A percentile compares a stretch with the other conserved stretches of the same genome.
Conservation (phyloP, 2,113 vertebrate genomes). For the Eulacestoma nigropectus region DNA sequence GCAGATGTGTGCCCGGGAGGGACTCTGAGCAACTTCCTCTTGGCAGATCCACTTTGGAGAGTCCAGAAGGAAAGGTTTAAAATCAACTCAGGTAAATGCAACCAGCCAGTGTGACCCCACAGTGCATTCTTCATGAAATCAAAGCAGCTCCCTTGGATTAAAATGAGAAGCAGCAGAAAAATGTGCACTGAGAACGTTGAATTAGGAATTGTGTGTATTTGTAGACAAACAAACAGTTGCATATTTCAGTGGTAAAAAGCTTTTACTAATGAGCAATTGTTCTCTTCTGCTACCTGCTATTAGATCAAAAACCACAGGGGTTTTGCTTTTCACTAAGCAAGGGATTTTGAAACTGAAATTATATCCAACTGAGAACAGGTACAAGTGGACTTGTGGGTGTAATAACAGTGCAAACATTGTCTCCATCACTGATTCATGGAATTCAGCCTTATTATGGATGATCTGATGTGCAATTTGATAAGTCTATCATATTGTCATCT, state of each 20-base stretch:
- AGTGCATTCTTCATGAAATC: not conserved
- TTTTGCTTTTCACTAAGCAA: not conserved
- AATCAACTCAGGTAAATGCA: not conserved
- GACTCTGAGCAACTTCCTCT: not conserved
- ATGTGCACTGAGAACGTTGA: not conserved
- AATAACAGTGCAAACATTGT: not conserved
- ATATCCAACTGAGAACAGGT: not conserved
- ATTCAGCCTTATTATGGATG: not conserved
- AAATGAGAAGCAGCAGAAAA: not conserved
- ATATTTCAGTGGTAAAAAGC: not conserved
- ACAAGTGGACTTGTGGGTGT: not conserved
- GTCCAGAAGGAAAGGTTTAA: not conserved
- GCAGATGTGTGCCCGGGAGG: not conserved
- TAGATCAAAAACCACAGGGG: not conserved
- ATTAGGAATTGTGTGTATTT: not conserved
- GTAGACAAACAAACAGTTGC: not conserved
- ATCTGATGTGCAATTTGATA: not conserved
- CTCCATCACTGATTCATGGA: not conserved
- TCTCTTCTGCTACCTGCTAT: not conserved
- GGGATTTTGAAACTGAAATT: not conserved
- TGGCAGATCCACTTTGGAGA: not conserved
- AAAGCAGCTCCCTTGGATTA: not conserved
- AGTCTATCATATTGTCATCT: not conserved
- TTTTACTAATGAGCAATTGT: not conserved
- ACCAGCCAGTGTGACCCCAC: not conserved